A percentile compares a stretch with the other conserved stretches of the same genome.
Evolutionary conservation across 2,113 vertebrate species (phyloP).

Genomic region (Setophaga petechia): DNA sequence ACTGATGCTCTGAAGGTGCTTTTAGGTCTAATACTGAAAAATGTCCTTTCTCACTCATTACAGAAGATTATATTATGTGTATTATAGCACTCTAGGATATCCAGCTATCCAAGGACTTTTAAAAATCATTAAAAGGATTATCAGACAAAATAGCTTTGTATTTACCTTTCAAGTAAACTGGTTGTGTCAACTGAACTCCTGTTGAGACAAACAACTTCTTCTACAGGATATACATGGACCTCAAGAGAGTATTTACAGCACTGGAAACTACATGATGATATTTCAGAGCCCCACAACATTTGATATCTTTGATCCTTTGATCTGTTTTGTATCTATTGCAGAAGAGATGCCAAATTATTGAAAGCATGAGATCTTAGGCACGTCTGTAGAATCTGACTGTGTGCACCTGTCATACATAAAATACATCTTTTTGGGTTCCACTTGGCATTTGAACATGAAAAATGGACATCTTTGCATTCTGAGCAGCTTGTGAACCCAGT

Average conservation of each 20-base stretch:
- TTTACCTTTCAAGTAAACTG: not conserved
- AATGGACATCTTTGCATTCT: not conserved
- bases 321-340: not conserved
- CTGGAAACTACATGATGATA: not conserved
- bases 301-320: slow-evolving; percentile 43
- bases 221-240: not conserved
- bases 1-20: rapidly evolving
- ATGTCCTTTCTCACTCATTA: rapidly evolving
- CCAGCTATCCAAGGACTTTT: not conserved
- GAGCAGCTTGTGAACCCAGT: not conserved
- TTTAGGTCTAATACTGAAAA: not conserved
- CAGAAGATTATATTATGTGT: not conserved
- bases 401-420: slow-evolving; percentile 4
- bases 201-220: not conserved
- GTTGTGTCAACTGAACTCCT: not conserved
- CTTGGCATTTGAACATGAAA: slow-evolving; percentile 21
- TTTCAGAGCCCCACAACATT: slow-evolving; percentile 2
- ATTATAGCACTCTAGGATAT: not conserved
- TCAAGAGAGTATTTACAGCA: slow-evolving; percentile 5
- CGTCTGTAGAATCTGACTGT: slow-evolving; percentile 1
- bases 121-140: not conserved
- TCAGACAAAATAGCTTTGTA: not conserved
- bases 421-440: not conserved
- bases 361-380: not conserved
- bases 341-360: slow-evolving; percentile 32